Percentiles rank a stretch among this genome's conserved stretches.
Conservation (phyloP, 1,140 invertebrate species). For the Papilio dardanus region DNA sequence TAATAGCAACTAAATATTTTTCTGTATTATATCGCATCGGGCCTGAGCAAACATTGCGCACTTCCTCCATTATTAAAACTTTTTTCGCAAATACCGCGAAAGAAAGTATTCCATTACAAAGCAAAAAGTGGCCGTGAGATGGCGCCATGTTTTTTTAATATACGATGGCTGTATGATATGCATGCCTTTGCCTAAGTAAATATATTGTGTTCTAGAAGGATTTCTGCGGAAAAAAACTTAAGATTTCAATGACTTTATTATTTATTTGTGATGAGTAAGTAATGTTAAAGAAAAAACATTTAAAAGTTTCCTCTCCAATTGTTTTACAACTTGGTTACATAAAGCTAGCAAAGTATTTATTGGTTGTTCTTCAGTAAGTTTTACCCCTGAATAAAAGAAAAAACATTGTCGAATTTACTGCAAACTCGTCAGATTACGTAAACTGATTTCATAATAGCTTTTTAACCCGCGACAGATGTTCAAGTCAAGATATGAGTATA, state of each 20-base stretch:
- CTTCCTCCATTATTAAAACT: slow-evolving; percentile 62
- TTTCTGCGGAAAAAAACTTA: background rate
- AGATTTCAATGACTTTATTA: background rate
- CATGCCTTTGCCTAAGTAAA: slow-evolving; percentile 33
- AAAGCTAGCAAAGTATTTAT: background rate
- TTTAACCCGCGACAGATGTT: background rate
- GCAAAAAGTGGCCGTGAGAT: slow-evolving; percentile 54
- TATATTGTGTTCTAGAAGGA: slow-evolving; percentile 18
- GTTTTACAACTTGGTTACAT: no score
- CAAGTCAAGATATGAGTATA: background rate
- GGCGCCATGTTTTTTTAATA: slow-evolving; percentile 57
- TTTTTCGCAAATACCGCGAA: slow-evolving; percentile 58
- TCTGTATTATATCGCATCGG: slow-evolving; percentile 57
- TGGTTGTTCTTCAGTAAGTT: background rate
- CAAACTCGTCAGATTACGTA: background rate
- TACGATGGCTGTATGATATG: slow-evolving; percentile 28
- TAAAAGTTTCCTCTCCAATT: no score
- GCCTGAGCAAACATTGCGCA: slow-evolving; percentile 68
- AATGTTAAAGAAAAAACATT: background rate
- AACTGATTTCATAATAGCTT: background rate
- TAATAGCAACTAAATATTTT: slow-evolving; percentile 63
- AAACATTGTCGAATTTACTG: background rate
- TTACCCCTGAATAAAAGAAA: background rate
- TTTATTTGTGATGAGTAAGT: background rate
- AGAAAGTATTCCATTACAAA: slow-evolving; percentile 67